Base-by-base conservation (phyloP, 2,797 vertebrate genomes). In the Zenarchopterus dispar region DNA sequence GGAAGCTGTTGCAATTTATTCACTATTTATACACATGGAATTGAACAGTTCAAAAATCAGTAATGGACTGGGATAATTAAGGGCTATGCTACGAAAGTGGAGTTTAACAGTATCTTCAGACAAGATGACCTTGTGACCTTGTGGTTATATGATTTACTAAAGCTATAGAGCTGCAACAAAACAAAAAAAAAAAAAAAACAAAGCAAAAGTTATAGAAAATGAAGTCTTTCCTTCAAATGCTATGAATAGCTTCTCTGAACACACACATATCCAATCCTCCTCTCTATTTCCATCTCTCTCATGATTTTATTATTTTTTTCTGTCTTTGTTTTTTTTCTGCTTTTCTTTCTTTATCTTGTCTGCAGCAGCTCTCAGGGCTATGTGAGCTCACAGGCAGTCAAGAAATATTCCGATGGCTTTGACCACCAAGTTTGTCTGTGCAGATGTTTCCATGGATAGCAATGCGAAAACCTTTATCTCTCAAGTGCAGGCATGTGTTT, bases 401-500 rank as follows among this genome's bases (percentile, higher is more conserved):
- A 79, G 67, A 75, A 58, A 70, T 55, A 75, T 53, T 84, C 67
- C 75, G 66, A 88, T 67, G 68, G 22, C 22, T 18, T 31, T 85
- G 84, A 89, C 86, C 76, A 67, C 67, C 74, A 73, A 86, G 82
- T 84, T 68, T 39, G 65, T 67, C 77, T 70, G 61, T 84, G 72
- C 13, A 45, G 65, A 68, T 70, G 66, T 72, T 82, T 84, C 53
- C 39, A 63, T 73, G 45, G 62, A 72, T 67, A 48, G 61, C 70
- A 71, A 64, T 62, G 60, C 52, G 67, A 82, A 67, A 83, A 68
- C 69, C 68, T 83, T 91, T 89, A 92, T 92, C 89, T 89, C 53
- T 81, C 67, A 61, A 80, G 80, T 51, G 73, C 89, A 91, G 86
- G 63, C 78, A 66, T 86, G 79, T 85, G 85, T 89, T 86, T 81